Conservation (phyloP, 2,797 vertebrate genomes). For the Buceros bicornis region DNA sequence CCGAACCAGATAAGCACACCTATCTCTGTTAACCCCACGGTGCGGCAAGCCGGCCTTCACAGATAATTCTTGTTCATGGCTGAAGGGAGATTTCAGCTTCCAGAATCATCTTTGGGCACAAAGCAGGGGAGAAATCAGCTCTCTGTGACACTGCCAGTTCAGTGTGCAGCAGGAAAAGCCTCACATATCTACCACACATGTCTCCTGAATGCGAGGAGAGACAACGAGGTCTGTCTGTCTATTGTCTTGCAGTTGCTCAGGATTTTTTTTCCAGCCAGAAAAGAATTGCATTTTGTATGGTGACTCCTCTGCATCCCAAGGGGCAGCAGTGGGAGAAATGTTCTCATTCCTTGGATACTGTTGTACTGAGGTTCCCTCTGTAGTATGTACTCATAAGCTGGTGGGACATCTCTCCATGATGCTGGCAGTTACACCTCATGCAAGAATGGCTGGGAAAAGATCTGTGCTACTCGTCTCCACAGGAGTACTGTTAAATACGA, state of each 20-base stretch:
- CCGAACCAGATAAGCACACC: slow-evolving; percentile 39
- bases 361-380: slow-evolving; percentile 38
- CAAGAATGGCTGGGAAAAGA: slow-evolving; percentile 42
- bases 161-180: not conserved
- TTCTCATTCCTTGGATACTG: slow-evolving; percentile 56
- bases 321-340: slow-evolving; percentile 65
- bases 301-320: slow-evolving; percentile 47
- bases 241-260: slow-evolving; percentile 45
- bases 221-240: not conserved
- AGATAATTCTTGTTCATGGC: not conserved
- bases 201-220: not conserved
- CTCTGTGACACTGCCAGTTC: not conserved
- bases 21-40: not conserved
- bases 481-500: slow-evolving; percentile 25
- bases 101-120: not conserved
- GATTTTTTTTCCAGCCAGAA: slow-evolving; percentile 6
- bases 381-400: not conserved
- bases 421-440: slow-evolving; percentile 12
- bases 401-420: slow-evolving; percentile 43
- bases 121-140: not conserved
- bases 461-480: slow-evolving; percentile 1
- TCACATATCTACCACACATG: not conserved
- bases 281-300: slow-evolving; percentile 31
- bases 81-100: slow-evolving; percentile 22
- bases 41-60: not conserved